Evolutionary conservation across 1,140 invertebrate species (phyloP), one percentile per base, ranked within the genome.

Genomic region (Polyergus mexicanus): DNA sequence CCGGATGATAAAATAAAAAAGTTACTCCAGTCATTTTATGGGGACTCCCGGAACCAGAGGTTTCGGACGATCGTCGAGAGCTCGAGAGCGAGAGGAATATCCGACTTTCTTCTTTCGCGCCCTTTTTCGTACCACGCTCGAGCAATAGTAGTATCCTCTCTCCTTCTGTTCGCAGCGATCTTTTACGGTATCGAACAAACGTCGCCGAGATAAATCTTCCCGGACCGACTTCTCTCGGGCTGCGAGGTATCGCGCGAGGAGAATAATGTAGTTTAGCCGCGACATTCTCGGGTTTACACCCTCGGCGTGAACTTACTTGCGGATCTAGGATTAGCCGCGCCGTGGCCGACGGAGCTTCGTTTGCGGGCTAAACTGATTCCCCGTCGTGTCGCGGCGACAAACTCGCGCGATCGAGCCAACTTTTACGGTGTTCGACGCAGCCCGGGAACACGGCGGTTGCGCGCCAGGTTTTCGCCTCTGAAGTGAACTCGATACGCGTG

Each of bases 1-100:
- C 56, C 81, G 58, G 85, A 86, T 91, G 87, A 90, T 91, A 88
- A 91, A 92, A 88, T 92, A 90, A 91, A 92, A 92, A 91, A 92
- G 89, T 91, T 91, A 89, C 87, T 86, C 51, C n/a, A 78, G 84
- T 65, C 74, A 88, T 92, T 92, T 93, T 90, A 87, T 89, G 91
- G 76, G 84, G 88, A 84, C 74, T 89, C 89, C 86, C 87, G 72
- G 22, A 41, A 54, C 80, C 77, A 81, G 69, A 65, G 47, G 71
- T 85, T 13, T 83, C 69, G 60, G 63, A 41, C 89, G 83, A 84
- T 84, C 62, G 62, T 71, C 25, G 32, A 32, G 1, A 32, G 62
- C 51, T 32, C 38, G 22, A 28, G 16, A 38, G 35, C 35, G 62
- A 10, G 25, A 38, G 8, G 38, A 25, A 35, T 56, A 71, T 66